phyloP scores from a whole-genome alignment of 2,797 vertebrate genomes.

The Pampus argenteus region DNA sequence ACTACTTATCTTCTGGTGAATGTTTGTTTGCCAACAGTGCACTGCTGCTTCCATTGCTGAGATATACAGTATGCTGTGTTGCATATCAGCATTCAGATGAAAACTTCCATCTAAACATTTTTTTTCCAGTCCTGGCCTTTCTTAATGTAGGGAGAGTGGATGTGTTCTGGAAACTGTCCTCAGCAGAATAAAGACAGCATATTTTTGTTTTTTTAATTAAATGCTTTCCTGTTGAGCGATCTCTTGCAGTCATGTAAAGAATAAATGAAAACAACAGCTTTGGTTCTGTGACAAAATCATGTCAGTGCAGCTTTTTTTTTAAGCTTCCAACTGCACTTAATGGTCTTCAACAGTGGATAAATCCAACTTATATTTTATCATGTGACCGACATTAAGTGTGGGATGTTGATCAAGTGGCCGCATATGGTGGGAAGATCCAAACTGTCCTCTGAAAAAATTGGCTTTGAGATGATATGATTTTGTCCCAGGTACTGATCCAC shows the following conservation, averaged over 20 bases:
- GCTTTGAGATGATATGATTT: background rate
- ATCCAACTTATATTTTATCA: background rate
- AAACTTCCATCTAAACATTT: slow-evolving; percentile 13
- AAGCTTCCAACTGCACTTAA: background rate
- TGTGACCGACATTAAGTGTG: background rate
- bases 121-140: background rate
- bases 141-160: background rate
- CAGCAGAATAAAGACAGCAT: background rate
- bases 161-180: slow-evolving; percentile 1
- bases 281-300: background rate
- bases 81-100: slow-evolving; percentile 30
- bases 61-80: slow-evolving; percentile 25
- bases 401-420: background rate
- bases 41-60: slow-evolving; percentile 42
- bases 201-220: slow-evolving; percentile 13
- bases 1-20: slow-evolving; percentile 43
- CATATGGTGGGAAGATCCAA: background rate
- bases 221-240: slow-evolving; percentile 11
- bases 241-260: background rate
- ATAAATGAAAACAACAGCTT: background rate
- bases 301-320: background rate
- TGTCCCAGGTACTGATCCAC: background rate
- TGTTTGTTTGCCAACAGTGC: slow-evolving; percentile 60
- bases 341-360: background rate
- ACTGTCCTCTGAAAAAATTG: background rate